These are phyloP conservation scores for Delichon dasypus DNA, from an alignment of 2,797 vertebrate genomes.

Conservation along the genomic window DNA sequence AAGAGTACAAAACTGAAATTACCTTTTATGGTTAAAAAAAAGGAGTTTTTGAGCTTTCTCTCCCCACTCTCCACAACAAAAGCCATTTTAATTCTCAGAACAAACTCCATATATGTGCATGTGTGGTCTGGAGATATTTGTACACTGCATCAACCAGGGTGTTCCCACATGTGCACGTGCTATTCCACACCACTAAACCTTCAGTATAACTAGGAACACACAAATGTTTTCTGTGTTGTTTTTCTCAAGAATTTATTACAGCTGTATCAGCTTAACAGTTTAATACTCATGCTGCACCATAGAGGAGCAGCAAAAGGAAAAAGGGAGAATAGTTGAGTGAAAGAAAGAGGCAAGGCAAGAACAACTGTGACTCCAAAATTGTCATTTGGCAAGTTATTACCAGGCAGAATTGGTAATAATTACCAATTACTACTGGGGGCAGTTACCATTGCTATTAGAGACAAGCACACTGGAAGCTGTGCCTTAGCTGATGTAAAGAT, in stretches of 20 bases:
- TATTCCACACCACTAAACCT: not conserved
- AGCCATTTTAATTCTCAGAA: not conserved
- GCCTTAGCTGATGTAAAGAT: not conserved
- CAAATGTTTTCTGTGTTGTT: not conserved
- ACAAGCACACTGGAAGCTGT: not conserved
- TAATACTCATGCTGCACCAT: not conserved
- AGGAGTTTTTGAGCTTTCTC: not conserved
- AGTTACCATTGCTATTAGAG: not conserved
- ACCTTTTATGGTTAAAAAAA: not conserved
- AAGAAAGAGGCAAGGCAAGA: not conserved
- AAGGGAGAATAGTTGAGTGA: not conserved
- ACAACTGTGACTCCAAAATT: not conserved
- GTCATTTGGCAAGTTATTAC: not conserved
- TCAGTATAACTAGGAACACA: not conserved
- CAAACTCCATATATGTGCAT: not conserved
- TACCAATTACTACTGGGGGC: not conserved
- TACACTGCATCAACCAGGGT: not conserved
- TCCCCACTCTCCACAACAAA: not conserved
- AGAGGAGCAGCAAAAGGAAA: not conserved
- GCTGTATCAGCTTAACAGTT: not conserved
- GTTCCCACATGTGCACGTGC: fast-evolving
- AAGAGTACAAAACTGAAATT: not conserved
- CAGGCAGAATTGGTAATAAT: fast-evolving
- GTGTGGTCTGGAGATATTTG: not conserved
- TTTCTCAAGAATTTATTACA: not conserved